Percentiles rank a stretch among this genome's conserved stretches.
phyloP scores from a whole-genome alignment of 2,888 invertebrate species.

The Bursaphelenchus okinawaensis region DNA sequence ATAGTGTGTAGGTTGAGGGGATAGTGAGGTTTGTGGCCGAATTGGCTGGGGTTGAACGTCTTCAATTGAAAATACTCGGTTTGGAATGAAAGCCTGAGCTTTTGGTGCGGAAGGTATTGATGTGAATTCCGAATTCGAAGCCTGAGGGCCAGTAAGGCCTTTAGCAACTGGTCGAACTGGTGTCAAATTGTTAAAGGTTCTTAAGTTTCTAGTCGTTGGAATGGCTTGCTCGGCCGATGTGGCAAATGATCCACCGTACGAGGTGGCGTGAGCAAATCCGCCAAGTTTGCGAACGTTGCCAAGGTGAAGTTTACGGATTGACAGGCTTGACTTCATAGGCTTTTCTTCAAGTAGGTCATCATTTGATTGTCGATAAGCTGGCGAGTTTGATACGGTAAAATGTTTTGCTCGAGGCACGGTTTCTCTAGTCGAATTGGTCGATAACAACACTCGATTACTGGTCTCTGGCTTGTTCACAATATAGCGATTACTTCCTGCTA shows the following conservation, averaged over 20 bases:
- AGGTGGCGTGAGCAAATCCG: conserved; percentile 1
- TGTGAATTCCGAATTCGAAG: too few species aligned
- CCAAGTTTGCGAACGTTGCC: conserved; percentile 1
- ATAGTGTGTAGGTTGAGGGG: neutral
- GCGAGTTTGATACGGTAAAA: neutral
- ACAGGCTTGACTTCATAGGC: conserved; percentile 6
- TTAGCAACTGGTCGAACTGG: neutral
- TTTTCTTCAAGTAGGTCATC: conserved; percentile 6
- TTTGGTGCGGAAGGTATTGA: neutral
- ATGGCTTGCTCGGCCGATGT: neutral
- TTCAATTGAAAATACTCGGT: neutral
- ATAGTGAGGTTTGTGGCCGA: neutral
- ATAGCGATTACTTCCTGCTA: too few species aligned
- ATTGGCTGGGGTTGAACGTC: neutral
- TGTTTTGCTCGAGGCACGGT: neutral
- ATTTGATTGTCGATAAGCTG: neutral
- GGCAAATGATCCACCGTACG: conserved; percentile 9
- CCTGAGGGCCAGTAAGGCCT: neutral
- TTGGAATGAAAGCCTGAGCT: neutral
- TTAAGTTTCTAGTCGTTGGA: neutral
- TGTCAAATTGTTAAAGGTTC: neutral
- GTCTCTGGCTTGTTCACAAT: neutral
- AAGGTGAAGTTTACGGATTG: conserved; percentile 13
- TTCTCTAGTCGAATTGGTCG: conserved; percentile 10
- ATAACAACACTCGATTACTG: neutral